Evolutionary conservation across 2,113 vertebrate genomes (phyloP), one percentile per base, ranked within the genome.

Genomic region (Alligator sinensis): DNA sequence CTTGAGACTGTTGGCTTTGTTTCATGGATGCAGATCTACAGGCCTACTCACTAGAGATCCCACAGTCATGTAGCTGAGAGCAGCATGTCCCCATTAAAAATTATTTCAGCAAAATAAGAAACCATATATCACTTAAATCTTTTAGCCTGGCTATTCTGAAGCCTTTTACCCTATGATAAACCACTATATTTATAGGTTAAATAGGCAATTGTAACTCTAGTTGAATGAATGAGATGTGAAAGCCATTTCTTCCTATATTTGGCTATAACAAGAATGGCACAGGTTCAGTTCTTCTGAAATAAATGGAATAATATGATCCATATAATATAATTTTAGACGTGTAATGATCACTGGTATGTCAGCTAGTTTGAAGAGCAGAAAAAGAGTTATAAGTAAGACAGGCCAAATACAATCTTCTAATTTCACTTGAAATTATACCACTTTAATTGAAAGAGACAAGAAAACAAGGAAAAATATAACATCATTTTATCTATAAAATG

Each of bases 151-250:
- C 85, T 96, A 63, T 93, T 95, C 82, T 90, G 96, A 96, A 90
- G 27, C 84, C 91, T 96, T 97, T 85, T 79, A 89, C 83, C 25
- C 62, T 89, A 88, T 93, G 95, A 90, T 34, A 94, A 92, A 93
- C 19, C n/a, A 82, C 74, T 80, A 24, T 18, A 88, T 92, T 87
- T 91, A 91, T 90, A 97, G 96, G 93, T 97, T 97, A 97, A 96
- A 96, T 92, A 96, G 92, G 86, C 88, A 90, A 88, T 94, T 68
- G 66, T 79, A 95, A 95, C 90, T 90, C 84, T 88, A 88, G 60
- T 89, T 94, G 95, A 94, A 97, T 87, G 92, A 97, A 97, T 97
- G 96, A 91, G 91, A 97, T 68, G 77, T 96, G 88, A 91, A 96
- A 95, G 55, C 84, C 88, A 86, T 94, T 94, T 95, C 86, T 97